These are phyloP conservation scores for Psilanteris sp. DNA, from an alignment of 1,140 invertebrate species.

Conservation along the genomic window DNA sequence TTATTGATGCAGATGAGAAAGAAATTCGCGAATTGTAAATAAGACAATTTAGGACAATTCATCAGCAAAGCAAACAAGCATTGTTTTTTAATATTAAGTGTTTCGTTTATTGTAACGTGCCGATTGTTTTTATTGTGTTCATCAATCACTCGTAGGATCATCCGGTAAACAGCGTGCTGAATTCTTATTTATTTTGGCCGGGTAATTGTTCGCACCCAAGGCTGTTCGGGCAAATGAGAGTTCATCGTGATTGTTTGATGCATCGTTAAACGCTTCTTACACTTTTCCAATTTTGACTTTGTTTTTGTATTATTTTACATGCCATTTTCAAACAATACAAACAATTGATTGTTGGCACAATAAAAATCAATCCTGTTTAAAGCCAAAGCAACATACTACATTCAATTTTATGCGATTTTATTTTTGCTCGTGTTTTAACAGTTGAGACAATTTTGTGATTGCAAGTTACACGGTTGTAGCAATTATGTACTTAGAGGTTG, in stretches of 20 bases:
- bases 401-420: constrained; percentile 32
- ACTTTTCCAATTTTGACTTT: constrained; percentile 4
- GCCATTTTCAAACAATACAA: constrained; percentile 13
- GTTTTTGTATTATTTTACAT: too few species aligned
- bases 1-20: constrained; percentile 22
- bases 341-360: constrained; percentile 30
- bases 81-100: constrained; percentile 46
- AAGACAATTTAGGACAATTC: constrained; percentile 48
- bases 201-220: constrained; percentile 10
- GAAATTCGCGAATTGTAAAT: constrained; percentile 38
- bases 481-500: constrained; percentile 59
- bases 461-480: constrained; percentile 34
- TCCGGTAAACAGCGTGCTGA: constrained; percentile 1
- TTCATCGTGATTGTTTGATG: constrained; percentile 16
- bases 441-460: constrained; percentile 33
- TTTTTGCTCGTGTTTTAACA: constrained; percentile 26
- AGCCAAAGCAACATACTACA: constrained; percentile 55
- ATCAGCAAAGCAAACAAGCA: constrained; percentile 38
- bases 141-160: constrained; percentile 28
- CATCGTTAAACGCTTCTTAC: constrained; percentile 28
- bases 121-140: constrained; percentile 52
- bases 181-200: constrained; percentile 41
- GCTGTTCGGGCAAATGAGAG: constrained; percentile 14
- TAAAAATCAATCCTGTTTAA: constrained; percentile 44
- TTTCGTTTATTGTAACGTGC: constrained; percentile 46